phyloP scores from a whole-genome alignment of 2,888 invertebrate species.

The Cordilura impudica region DNA sequence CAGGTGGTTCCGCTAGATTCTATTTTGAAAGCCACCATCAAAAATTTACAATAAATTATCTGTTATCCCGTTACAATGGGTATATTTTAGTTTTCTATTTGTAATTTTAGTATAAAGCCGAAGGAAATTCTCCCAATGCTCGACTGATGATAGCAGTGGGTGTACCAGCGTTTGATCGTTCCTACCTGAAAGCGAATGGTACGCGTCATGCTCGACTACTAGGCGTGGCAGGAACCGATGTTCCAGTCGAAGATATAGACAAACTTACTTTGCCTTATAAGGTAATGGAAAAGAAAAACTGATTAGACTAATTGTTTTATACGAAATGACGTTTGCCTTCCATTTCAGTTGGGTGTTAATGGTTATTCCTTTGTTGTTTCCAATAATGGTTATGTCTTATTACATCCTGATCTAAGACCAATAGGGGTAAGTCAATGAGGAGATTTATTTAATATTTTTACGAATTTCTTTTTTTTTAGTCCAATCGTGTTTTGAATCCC shows the following conservation, averaged over 20 bases:
- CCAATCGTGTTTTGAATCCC: conserved; percentile 82
- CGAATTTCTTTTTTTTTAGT: conserved; percentile 62
- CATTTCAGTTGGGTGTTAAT: conserved; percentile 90
- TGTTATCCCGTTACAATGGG: too few species aligned
- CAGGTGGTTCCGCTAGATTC: too few species aligned
- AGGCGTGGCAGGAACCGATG: conserved; percentile 93
- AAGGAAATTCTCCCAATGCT: conserved; percentile 66
- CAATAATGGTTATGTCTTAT: conserved; percentile 96
- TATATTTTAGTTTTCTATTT: too few species aligned
- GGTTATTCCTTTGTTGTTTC: conserved; percentile 98
- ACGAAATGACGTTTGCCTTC: too few species aligned
- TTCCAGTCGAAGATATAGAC: conserved; percentile 92
- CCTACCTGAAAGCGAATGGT: conserved; percentile 79
- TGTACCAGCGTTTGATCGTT: conserved; percentile 92
- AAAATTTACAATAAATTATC: too few species aligned
- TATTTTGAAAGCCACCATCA: too few species aligned
- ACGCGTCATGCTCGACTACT: conserved; percentile 84
- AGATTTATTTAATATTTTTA: not conserved
- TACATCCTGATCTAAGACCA: conserved; percentile 95
- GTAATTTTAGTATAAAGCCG: conserved; percentile 71
- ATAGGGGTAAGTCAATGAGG: conserved; percentile 82
- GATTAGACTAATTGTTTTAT: too few species aligned
- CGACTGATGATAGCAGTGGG: conserved; percentile 94
- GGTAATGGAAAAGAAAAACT: conserved; percentile 79
- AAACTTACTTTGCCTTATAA: conserved; percentile 93